Conservation (phyloP, 64 coral and sea anemone genomes). For the Montipora sp. region DNA sequence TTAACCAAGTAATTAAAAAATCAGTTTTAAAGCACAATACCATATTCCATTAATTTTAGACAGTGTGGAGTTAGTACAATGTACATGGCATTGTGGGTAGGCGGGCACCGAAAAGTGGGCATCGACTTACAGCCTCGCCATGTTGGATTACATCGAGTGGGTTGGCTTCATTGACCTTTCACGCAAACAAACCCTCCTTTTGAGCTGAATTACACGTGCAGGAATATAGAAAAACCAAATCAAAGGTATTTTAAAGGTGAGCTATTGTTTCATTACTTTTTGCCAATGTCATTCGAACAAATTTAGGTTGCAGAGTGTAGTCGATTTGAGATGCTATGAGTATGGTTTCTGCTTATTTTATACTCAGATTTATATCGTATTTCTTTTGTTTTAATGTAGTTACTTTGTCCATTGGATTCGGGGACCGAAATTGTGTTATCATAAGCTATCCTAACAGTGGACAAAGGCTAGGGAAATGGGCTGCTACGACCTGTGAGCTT, state of each 20-base stretch:
- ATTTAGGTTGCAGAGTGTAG: conserved; percentile 39
- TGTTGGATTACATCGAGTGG: conserved; percentile 61
- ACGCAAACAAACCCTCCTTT: conserved; percentile 32
- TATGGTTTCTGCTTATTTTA: conserved; percentile 45
- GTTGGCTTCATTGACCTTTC: conserved; percentile 27
- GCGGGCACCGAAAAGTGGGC: conserved; percentile 61
- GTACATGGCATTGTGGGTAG: conserved; percentile 17
- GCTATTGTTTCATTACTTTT: conserved; percentile 44
- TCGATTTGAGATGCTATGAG: conserved; percentile 30
- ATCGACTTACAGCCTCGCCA: conserved; percentile 50
- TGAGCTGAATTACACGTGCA: conserved; percentile 28
- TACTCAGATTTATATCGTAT: conserved; percentile 51
- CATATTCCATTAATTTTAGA: too few relatives aligned
- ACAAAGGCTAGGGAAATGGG: conserved; percentile 69
- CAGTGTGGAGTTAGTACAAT: too few relatives aligned
- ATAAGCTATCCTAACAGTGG: conserved; percentile 74
- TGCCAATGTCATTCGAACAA: conserved; percentile 5
- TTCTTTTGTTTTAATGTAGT: conserved; percentile 71
- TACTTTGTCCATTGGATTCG: conserved; percentile 65
- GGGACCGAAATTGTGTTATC: conserved; percentile 71
- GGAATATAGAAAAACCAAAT: conserved; percentile 48
- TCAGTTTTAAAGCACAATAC: too few relatives aligned
- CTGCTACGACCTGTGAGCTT: conserved; percentile 50
- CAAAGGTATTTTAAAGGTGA: conserved; percentile 68
- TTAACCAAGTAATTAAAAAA: too few relatives aligned